Percentiles rank a stretch among this genome's conserved stretches.
Evolutionary conservation across 2,797 vertebrate genomes (phyloP).

Genomic region (Bovichtus diacanthus): DNA sequence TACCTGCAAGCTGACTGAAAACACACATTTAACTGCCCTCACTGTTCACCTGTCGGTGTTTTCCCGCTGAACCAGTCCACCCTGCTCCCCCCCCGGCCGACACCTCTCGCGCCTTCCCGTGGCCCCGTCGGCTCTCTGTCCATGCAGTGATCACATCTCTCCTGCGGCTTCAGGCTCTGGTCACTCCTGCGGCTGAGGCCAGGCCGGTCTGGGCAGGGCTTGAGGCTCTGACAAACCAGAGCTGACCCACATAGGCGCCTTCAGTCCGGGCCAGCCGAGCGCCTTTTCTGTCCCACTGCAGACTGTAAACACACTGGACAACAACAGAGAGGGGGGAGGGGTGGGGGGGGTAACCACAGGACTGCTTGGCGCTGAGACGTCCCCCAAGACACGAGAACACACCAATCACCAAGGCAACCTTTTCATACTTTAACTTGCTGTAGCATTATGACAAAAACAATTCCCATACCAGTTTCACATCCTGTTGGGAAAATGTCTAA

Average conservation of each 20-base stretch:
- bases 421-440: constrained; percentile 41
- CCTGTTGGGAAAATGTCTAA: constrained; percentile 13
- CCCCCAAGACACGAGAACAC: constrained; percentile 35
- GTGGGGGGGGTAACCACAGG: constrained; percentile 49
- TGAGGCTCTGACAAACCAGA: too few species aligned
- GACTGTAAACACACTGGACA: constrained; percentile 66
- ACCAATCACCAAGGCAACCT: constrained; percentile 18
- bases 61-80: background rate
- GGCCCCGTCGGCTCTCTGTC: constrained; percentile 22
- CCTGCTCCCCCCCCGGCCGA: too few species aligned
- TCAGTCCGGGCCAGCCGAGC: constrained; percentile 66
- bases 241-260: constrained; percentile 82
- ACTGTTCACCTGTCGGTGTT: background rate
- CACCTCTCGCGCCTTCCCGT: background rate
- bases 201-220: constrained; percentile 47
- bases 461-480: constrained; percentile 17
- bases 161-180: constrained; percentile 55
- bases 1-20: background rate
- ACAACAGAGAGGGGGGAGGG: constrained; percentile 30
- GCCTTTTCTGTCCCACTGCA: constrained; percentile 54
- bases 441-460: constrained; percentile 1
- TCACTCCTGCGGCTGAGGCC: constrained; percentile 45
- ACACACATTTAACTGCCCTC: background rate
- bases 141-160: constrained; percentile 59
- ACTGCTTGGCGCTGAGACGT: constrained; percentile 32